Percentiles rank a stretch among this genome's conserved stretches.
These are phyloP conservation scores for Herpailurus yagouaroundi DNA, from an alignment of 2,113 vertebrate species.

Conservation along the genomic window DNA sequence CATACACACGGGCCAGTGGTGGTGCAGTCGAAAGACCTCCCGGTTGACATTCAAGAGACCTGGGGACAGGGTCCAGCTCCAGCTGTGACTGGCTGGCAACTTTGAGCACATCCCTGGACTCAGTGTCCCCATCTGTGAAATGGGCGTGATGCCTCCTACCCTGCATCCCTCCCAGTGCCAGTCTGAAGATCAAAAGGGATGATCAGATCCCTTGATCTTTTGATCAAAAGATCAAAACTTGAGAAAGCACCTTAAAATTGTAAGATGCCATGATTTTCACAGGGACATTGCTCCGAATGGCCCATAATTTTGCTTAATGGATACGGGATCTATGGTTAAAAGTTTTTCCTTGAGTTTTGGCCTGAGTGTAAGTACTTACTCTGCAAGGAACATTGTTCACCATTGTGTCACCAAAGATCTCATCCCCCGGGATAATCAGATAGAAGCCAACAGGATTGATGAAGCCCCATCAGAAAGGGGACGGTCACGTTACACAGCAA, in stretches of 20 bases:
- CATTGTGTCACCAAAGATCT: background rate
- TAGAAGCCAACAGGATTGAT: background rate
- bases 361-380: background rate
- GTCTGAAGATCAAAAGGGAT: background rate
- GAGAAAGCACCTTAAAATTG: background rate
- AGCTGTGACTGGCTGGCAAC: too few species aligned
- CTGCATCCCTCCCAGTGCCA: too few species aligned
- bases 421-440: background rate
- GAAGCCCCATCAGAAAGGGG: too few species aligned
- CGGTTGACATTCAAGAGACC: background rate
- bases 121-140: background rate
- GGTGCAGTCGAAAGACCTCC: background rate
- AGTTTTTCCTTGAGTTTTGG: background rate
- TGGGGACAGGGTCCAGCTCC: background rate
- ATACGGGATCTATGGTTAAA: background rate
- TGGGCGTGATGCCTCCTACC: too few species aligned
- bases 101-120: background rate
- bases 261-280: background rate
- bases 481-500: rapidly evolving
- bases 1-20: background rate
- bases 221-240: background rate
- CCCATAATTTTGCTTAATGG: background rate
- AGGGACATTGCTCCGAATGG: background rate
- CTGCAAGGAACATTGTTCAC: background rate
- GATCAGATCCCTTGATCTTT: too few species aligned